Evolutionary conservation across 2,888 invertebrate genomes (phyloP).

Genomic region (Agrochola lota): DNA sequence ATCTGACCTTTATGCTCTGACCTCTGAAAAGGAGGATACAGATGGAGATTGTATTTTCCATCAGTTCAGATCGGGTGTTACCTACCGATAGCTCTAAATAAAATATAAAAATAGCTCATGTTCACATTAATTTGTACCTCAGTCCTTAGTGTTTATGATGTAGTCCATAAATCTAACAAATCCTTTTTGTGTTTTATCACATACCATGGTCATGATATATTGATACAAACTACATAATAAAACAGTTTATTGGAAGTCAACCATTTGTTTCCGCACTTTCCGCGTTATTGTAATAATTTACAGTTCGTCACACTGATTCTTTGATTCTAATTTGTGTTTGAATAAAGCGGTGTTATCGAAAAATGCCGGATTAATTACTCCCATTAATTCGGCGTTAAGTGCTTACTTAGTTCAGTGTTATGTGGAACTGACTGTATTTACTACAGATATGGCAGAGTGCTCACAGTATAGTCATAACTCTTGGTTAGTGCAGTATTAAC

Average conservation of each 20-base stretch:
- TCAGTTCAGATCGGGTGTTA: neutral
- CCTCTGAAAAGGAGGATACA: neutral
- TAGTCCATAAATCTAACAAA: neutral
- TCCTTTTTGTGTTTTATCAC: neutral
- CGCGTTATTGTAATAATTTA: conserved; percentile 20
- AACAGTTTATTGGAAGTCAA: conserved; percentile 12
- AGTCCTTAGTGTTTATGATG: neutral
- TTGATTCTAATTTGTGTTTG: conserved; percentile 39
- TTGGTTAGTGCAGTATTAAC: conserved; percentile 38
- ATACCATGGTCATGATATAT: neutral
- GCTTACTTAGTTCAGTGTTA: conserved; percentile 59
- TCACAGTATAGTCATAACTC: conserved; percentile 41
- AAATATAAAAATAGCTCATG: no score
- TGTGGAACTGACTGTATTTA: conserved; percentile 62
- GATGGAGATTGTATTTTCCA: neutral
- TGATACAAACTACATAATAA: neutral
- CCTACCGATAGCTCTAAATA: neutral
- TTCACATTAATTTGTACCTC: neutral
- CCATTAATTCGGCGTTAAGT: conserved; percentile 63
- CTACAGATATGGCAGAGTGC: conserved; percentile 42
- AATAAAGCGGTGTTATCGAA: conserved; percentile 49
- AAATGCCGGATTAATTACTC: conserved; percentile 60
- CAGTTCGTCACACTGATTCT: conserved; percentile 45
- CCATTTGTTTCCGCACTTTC: conserved; percentile 16
- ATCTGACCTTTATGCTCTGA: neutral